Evolutionary conservation across 53 echinoderm and acorn worm species (phyloP).

Genomic region (Apostichopus leukothele): DNA sequence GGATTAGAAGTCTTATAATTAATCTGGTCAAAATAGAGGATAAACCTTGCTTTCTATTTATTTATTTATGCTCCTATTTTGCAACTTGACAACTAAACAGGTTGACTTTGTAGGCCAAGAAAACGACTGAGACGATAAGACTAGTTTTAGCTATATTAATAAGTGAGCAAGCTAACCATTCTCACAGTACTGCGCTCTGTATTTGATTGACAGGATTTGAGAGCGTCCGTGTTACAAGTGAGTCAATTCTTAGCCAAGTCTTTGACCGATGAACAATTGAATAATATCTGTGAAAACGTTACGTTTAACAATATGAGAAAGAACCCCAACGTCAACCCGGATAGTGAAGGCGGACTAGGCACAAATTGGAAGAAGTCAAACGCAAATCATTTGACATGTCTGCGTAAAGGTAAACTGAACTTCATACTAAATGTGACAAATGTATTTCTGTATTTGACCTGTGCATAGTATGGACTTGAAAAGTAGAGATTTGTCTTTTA

Average conservation of each 20-base stretch:
- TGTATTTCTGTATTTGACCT: background rate
- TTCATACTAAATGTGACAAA: background rate
- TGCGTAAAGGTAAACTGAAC: background rate
- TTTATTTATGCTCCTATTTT: too few species aligned
- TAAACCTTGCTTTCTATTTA: too few species aligned
- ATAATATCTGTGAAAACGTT: background rate
- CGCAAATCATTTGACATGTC: background rate
- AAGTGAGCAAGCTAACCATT: too few species aligned
- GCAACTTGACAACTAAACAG: too few species aligned
- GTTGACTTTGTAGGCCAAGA: too few species aligned
- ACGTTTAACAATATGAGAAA: background rate
- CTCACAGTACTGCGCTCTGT: background rate
- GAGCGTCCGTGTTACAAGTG: background rate
- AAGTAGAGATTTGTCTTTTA: too few species aligned
- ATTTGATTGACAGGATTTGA: background rate
- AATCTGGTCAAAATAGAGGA: too few species aligned
- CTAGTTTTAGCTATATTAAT: too few species aligned
- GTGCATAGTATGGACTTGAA: too few species aligned
- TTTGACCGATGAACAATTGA: background rate
- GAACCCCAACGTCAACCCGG: background rate
- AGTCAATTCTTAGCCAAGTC: background rate
- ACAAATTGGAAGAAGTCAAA: background rate
- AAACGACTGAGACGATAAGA: too few species aligned
- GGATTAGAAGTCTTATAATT: too few species aligned
- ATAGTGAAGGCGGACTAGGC: background rate